Conservation (phyloP, 2,888 invertebrate genomes). For the Nomada lathburiana region DNA sequence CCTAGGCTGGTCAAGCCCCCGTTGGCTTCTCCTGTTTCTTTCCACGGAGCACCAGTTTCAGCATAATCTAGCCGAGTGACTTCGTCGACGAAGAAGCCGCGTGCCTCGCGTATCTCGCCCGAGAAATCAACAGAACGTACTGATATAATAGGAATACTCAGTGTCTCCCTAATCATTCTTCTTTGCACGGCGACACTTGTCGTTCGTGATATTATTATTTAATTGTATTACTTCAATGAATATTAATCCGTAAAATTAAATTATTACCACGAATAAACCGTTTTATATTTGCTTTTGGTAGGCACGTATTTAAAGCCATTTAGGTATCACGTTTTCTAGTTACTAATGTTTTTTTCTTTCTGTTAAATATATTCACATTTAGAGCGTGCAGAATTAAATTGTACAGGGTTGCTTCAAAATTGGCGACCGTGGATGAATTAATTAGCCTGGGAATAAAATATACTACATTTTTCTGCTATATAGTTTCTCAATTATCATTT, state of each 20-base stretch:
- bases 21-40: slow-evolving; percentile 54
- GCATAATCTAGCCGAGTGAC: slow-evolving; percentile 72
- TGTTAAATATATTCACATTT: too few relatives aligned
- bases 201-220: too few relatives aligned
- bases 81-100: slow-evolving; percentile 62
- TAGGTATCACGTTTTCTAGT: neutral
- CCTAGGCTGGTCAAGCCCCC: slow-evolving; percentile 67
- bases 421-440: too few relatives aligned
- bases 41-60: slow-evolving; percentile 71
- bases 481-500: too few relatives aligned
- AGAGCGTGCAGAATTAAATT: too few relatives aligned
- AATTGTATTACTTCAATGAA: neutral
- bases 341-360: neutral
- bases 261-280: neutral
- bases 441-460: too few relatives aligned
- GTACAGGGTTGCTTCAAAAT: too few relatives aligned
- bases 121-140: slow-evolving; percentile 28
- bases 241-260: neutral
- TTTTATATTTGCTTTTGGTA: neutral
- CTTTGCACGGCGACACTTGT: neutral
- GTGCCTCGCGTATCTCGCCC: slow-evolving; percentile 54
- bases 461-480: too few relatives aligned
- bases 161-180: neutral
- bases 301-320: neutral
- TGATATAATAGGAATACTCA: slow-evolving; percentile 24